Evolutionary conservation across 2,797 vertebrate genomes (phyloP), one percentile per base, ranked within the genome.

Genomic region (Adrianichthys oophorus): DNA sequence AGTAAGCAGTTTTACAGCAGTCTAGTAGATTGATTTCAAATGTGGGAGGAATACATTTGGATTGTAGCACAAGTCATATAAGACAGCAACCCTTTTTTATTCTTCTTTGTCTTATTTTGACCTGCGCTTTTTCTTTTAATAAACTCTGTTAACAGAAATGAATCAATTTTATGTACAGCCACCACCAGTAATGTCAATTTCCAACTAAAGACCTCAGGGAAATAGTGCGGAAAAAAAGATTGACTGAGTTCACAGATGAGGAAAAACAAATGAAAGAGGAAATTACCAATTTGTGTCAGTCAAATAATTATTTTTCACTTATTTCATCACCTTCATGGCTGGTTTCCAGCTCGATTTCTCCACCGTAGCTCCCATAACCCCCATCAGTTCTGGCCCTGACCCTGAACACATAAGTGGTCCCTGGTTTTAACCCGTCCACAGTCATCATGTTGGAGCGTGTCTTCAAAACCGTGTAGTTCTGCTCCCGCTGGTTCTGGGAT

Each of bases 381-480:
- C 91, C 92, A 0, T 92, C 90, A 0, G 92, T 93, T 29, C 86
- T 89, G 7, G 93, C 93, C 58, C 93, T 84, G 47, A 94, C 93
- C 74, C 92, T 83, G 79, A 94, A 94, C 66, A 94, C 89, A 0
- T 94, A 94, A 24, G 89, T 93, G 70, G 93, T 94, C 26, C 92
- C 92, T 0, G 92, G 92, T 76, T 94, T 94, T 17, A 94, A 85
- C 14, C 93, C 93, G 2, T 93, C 93, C 57, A 94, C 92, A 0
- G 93, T 94, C 93, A 94, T 94, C 84, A 90, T 90, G 80, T 91
- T 92, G 53, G 91, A 93, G 73, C 89, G 90, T 14, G 93, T 94
- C 87, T 93, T 94, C 84, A 94, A 48, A 23, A 94, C 91, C 0
- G 93, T 94, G 83, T 93, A 94, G 82, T 94, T 94, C 80, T 94